A percentile compares a stretch with the other conserved stretches of the same genome.
Evolutionary conservation across 2,888 invertebrate species (phyloP).

Genomic region (Cephus pulcher): DNA sequence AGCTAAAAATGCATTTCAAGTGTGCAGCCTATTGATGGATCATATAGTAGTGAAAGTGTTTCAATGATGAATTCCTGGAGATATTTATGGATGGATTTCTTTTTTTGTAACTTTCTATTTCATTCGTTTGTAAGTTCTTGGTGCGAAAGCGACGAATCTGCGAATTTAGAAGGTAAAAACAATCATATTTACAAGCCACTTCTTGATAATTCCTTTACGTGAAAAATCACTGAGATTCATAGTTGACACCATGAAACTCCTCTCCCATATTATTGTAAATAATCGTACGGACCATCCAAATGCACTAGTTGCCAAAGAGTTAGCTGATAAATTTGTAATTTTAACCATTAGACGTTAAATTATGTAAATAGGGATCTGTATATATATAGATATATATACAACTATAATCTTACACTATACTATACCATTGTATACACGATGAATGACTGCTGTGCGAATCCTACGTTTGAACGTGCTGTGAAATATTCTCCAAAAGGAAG

Average conservation of each 20-base stretch:
- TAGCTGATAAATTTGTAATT: slow-evolving; percentile 29
- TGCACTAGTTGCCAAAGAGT: slow-evolving; percentile 55
- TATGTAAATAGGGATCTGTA: slow-evolving; percentile 12
- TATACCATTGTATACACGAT: neutral
- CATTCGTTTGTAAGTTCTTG: neutral
- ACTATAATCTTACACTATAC: neutral
- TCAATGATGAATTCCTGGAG: neutral
- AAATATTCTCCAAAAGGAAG: neutral
- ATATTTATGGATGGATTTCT: neutral
- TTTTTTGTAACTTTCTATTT: neutral
- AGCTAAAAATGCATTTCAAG: neutral
- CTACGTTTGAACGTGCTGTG: neutral
- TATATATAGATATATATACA: slow-evolving; percentile 10
- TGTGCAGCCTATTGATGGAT: neutral
- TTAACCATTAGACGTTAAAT: slow-evolving; percentile 22
- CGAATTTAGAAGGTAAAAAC: neutral
- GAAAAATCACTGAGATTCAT: neutral
- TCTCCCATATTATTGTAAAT: slow-evolving; percentile 38
- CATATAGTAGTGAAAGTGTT: neutral
- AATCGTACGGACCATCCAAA: slow-evolving; percentile 48
- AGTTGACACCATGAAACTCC: neutral
- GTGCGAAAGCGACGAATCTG: neutral
- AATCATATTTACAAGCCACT: neutral
- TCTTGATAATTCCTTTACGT: neutral
- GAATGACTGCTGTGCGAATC: neutral